Percentiles rank a stretch among this genome's conserved stretches.
These are phyloP conservation scores for Antheraea yamamai DNA, from an alignment of 2,888 invertebrate genomes.

Conservation along the genomic window DNA sequence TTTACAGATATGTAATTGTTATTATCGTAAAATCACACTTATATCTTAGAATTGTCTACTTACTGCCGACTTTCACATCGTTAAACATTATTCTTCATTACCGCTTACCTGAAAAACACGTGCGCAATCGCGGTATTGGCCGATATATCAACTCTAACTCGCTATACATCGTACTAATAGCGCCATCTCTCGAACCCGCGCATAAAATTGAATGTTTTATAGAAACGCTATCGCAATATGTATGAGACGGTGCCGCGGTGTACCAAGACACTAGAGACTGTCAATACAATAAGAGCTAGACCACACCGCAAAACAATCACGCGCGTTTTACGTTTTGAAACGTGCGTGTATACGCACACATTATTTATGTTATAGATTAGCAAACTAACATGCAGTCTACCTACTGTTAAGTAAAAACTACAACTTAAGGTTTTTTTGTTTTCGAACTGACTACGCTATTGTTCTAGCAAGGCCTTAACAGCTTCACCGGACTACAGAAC, in stretches of 20 bases:
- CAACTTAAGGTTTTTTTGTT: too few relatives aligned
- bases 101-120: slow-evolving; percentile 11
- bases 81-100: slow-evolving; percentile 18
- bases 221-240: slow-evolving; percentile 39
- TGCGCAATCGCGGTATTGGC: slow-evolving; percentile 64
- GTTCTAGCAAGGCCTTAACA: too few relatives aligned
- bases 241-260: slow-evolving; percentile 27
- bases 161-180: slow-evolving; percentile 67
- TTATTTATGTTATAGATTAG: too few relatives aligned
- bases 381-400: too few relatives aligned
- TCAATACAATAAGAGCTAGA: not conserved
- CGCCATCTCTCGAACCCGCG: slow-evolving; percentile 55
- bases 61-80: not conserved
- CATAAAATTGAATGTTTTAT: slow-evolving; percentile 73
- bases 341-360: not conserved
- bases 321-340: not conserved
- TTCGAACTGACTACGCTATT: too few relatives aligned
- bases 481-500: too few relatives aligned
- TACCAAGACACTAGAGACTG: slow-evolving; percentile 1
- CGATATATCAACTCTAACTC: slow-evolving; percentile 63
- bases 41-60: not conserved
- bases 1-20: not conserved
- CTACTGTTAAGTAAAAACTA: too few relatives aligned
- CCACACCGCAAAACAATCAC: not conserved
- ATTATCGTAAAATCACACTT: not conserved